phyloP scores from a whole-genome alignment of 2,888 invertebrate genomes.

The Brachyptera putata region DNA sequence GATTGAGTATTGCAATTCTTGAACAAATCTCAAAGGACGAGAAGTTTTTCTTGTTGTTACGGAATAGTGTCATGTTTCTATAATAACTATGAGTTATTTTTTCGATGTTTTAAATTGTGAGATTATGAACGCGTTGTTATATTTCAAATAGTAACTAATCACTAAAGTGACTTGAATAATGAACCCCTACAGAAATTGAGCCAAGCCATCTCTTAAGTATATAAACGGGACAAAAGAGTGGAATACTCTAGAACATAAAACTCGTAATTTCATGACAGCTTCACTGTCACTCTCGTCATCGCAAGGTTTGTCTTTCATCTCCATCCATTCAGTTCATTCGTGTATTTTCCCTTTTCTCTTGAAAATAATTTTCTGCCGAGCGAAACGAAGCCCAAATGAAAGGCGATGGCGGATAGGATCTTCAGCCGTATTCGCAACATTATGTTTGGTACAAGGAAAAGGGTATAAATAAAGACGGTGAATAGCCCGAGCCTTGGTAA shows the following conservation, averaged over 20 bases:
- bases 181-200: neutral
- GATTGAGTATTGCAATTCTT: too few relatives aligned
- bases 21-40: too few relatives aligned
- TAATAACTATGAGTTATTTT: neutral
- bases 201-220: neutral
- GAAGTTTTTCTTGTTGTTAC: too few relatives aligned
- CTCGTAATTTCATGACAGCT: neutral
- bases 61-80: neutral
- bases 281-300: neutral
- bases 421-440: too few relatives aligned
- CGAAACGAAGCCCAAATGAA: too few relatives aligned
- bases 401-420: too few relatives aligned
- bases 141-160: conserved; percentile 13
- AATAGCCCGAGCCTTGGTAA: conserved; percentile 3
- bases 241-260: neutral
- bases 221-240: neutral
- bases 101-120: neutral
- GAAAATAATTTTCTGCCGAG: too few relatives aligned
- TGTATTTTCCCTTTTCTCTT: too few relatives aligned
- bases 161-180: conserved; percentile 21
- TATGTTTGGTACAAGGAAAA: too few relatives aligned
- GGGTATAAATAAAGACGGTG: neutral
- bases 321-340: too few relatives aligned
- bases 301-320: neutral
- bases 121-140: neutral